Evolutionary conservation across 2,888 invertebrate species (phyloP).

Genomic region (Geotrupes spiniger): DNA sequence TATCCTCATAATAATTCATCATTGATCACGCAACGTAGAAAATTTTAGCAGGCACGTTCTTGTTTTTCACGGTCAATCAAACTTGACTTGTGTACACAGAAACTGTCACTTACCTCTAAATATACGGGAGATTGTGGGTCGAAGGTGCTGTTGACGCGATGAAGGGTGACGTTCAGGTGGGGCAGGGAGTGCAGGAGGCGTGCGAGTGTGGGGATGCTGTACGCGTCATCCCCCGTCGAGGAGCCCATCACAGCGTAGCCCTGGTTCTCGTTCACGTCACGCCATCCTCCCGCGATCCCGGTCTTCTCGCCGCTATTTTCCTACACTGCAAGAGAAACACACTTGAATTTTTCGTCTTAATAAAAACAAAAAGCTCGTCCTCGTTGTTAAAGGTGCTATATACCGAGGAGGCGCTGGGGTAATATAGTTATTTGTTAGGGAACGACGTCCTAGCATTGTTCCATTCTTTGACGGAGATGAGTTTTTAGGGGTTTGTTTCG

Average conservation of each 20-base stretch:
- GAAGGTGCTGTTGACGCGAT: slow-evolving; percentile 88
- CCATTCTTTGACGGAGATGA: too few relatives aligned
- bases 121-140: slow-evolving; percentile 86
- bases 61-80: too few relatives aligned
- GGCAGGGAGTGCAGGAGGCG: slow-evolving; percentile 85
- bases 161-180: slow-evolving; percentile 88
- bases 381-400: too few relatives aligned
- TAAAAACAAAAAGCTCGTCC: too few relatives aligned
- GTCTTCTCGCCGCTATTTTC: not conserved
- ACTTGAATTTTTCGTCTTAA: not conserved
- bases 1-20: too few relatives aligned
- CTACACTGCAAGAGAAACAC: not conserved
- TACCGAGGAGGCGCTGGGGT: too few relatives aligned
- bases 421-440: too few relatives aligned
- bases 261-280: slow-evolving; percentile 13
- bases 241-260: slow-evolving; percentile 40
- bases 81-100: too few relatives aligned
- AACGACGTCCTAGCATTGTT: too few relatives aligned
- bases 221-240: slow-evolving; percentile 65
- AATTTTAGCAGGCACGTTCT: too few relatives aligned
- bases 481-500: too few relatives aligned
- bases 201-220: slow-evolving; percentile 81
- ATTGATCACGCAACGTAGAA: too few relatives aligned
- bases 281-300: slow-evolving; percentile 14
- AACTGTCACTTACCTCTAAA: slow-evolving; percentile 66